Conservation (phyloP, 2,888 invertebrate species). For the Apeira syringaria region DNA sequence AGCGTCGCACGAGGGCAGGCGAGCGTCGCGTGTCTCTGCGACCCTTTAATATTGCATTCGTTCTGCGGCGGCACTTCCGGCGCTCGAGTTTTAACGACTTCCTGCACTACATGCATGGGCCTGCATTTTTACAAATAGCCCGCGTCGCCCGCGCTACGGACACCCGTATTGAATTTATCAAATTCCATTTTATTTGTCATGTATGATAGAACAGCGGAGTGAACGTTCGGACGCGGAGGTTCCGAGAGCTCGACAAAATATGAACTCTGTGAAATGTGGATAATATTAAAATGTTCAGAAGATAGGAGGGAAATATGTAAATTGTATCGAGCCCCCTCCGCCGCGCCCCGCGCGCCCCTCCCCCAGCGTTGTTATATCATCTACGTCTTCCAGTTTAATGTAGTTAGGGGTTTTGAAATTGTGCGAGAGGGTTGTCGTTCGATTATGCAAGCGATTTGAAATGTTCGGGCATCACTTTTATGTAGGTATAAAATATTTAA, state of each 20-base stretch:
- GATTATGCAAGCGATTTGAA: slow-evolving; percentile 32
- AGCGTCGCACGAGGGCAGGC: slow-evolving; percentile 9
- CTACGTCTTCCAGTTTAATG: slow-evolving; percentile 32
- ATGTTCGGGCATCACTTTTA: slow-evolving; percentile 33
- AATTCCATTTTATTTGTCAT: slow-evolving; percentile 20
- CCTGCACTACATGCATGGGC: slow-evolving; percentile 18
- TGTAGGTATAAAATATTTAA: slow-evolving; percentile 30
- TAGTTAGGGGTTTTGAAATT: slow-evolving; percentile 31
- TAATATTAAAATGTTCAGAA: slow-evolving; percentile 34
- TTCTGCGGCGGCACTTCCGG: slow-evolving; percentile 15
- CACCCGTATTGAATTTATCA: slow-evolving; percentile 22
- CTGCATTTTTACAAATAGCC: slow-evolving; percentile 5
- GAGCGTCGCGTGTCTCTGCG: slow-evolving; percentile 8
- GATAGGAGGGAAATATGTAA: slow-evolving; percentile 33
- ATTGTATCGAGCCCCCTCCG: slow-evolving; percentile 30
- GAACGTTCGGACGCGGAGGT: slow-evolving; percentile 18
- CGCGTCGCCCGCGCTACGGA: slow-evolving; percentile 4
- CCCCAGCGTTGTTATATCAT: slow-evolving; percentile 27
- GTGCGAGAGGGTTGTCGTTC: slow-evolving; percentile 29
- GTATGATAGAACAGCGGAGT: slow-evolving; percentile 14
- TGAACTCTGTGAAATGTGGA: slow-evolving; percentile 30
- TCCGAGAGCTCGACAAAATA: slow-evolving; percentile 22
- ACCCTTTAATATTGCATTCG: slow-evolving; percentile 19
- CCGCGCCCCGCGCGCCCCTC: no score
- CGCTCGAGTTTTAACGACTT: slow-evolving; percentile 26